A percentile compares a stretch with the other conserved stretches of the same genome.
Evolutionary conservation across 1,140 invertebrate species (phyloP).

Genomic region (Drosophila ironensis): DNA sequence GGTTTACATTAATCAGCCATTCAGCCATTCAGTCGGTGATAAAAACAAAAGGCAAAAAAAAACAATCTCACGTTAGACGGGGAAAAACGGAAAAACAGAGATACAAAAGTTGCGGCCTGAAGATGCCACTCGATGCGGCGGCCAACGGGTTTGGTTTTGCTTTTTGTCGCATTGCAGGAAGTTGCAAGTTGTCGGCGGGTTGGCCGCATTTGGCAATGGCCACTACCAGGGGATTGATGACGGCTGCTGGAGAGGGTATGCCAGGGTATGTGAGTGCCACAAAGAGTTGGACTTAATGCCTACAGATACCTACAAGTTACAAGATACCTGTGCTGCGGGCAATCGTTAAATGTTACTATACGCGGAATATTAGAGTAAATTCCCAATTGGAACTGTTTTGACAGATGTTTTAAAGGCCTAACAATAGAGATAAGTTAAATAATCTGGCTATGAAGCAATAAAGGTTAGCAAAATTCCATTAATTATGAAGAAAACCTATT

Average conservation of each 20-base stretch:
- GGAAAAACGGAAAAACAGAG: slow-evolving; percentile 17
- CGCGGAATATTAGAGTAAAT: too few relatives aligned
- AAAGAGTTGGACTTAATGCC: too few relatives aligned
- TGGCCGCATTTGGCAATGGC: slow-evolving; percentile 45
- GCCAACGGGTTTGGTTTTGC: slow-evolving; percentile 34
- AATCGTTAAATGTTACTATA: too few relatives aligned
- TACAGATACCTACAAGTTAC: too few relatives aligned
- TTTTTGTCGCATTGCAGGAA: slow-evolving; percentile 58
- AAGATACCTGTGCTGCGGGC: too few relatives aligned
- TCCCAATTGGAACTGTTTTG: too few relatives aligned
- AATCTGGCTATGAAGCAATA: too few relatives aligned
- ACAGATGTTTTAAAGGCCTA: too few relatives aligned
- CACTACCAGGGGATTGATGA: slow-evolving; percentile 58
- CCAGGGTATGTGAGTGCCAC: neutral
- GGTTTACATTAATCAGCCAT: slow-evolving; percentile 36
- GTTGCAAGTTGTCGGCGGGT: slow-evolving; percentile 41
- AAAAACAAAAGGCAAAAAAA: slow-evolving; percentile 35
- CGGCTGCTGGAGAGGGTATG: neutral
- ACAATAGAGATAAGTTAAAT: too few relatives aligned
- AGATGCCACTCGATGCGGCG: slow-evolving; percentile 43
- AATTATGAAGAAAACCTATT: too few relatives aligned
- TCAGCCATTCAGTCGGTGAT: slow-evolving; percentile 28
- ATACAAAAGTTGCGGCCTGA: slow-evolving; percentile 28
- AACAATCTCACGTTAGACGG: neutral
- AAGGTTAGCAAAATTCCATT: too few relatives aligned